A percentile compares a stretch with the other conserved stretches of the same genome.
Evolutionary conservation across 1,140 invertebrate species (phyloP).

Genomic region (Procambarus clarkii): DNA sequence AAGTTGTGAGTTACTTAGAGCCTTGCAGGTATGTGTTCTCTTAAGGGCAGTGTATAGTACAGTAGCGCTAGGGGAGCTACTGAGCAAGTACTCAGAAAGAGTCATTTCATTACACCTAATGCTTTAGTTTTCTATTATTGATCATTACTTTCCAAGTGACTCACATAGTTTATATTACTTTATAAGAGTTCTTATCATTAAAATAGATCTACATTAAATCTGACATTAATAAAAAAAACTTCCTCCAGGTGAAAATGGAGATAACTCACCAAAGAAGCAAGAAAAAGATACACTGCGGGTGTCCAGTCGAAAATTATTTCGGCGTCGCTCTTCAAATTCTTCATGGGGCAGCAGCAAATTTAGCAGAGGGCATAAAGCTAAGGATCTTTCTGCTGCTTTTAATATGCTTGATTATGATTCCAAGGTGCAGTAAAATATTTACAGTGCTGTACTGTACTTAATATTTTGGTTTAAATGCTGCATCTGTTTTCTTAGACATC

Average conservation of each 20-base stretch:
- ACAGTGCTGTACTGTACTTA: background rate
- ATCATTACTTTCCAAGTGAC: too few relatives aligned
- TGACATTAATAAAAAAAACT: background rate
- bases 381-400: constrained; percentile 30
- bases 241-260: background rate
- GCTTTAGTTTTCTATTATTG: too few relatives aligned
- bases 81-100: too few relatives aligned
- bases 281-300: background rate
- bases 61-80: too few relatives aligned
- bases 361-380: constrained; percentile 1
- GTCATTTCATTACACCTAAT: too few relatives aligned
- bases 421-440: background rate
- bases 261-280: background rate
- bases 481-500: background rate
- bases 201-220: background rate
- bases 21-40: too few relatives aligned
- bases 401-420: constrained; percentile 33
- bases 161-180: too few relatives aligned
- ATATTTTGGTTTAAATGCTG: background rate
- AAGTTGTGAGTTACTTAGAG: too few relatives aligned
- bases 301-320: constrained; percentile 1
- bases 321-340: constrained; percentile 22
- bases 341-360: constrained; percentile 16
- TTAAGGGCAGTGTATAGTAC: too few relatives aligned
- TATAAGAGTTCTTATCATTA: too few relatives aligned